phyloP scores from a whole-genome alignment of 2,888 invertebrate genomes.

The Mesoligia furuncula region DNA sequence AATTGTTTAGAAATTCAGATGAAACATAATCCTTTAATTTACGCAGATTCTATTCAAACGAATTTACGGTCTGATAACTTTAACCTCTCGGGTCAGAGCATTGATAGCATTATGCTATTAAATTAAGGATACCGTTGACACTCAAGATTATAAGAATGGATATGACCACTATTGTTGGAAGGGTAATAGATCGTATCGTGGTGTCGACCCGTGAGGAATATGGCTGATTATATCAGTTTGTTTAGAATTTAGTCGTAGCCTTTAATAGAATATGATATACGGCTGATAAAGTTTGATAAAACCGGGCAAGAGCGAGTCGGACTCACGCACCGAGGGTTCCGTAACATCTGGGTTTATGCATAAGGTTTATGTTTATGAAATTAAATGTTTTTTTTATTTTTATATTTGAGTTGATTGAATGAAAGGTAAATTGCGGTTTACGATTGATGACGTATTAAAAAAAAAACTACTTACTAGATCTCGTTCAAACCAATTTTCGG shows the following conservation, averaged over 20 bases:
- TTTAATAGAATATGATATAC: constrained; percentile 47
- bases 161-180: constrained; percentile 39
- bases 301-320: too few relatives aligned
- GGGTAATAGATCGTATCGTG: constrained; percentile 57
- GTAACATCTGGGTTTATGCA: too few relatives aligned
- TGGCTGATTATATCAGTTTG: constrained; percentile 57
- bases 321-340: too few relatives aligned
- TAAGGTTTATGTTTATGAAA: too few relatives aligned
- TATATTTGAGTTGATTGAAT: too few relatives aligned
- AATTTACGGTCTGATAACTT: constrained; percentile 61
- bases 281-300: constrained; percentile 47
- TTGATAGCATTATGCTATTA: constrained; percentile 49
- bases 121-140: constrained; percentile 48
- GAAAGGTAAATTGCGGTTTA: too few relatives aligned
- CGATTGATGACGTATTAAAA: too few relatives aligned
- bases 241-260: constrained; percentile 38
- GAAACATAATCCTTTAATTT: constrained; percentile 48
- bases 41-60: constrained; percentile 49
- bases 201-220: constrained; percentile 56
- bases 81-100: constrained; percentile 50
- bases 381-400: too few relatives aligned
- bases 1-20: constrained; percentile 47
- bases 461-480: too few relatives aligned
- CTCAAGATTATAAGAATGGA: constrained; percentile 48
- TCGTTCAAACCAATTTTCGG: too few relatives aligned